Evolutionary conservation across 1,140 invertebrate genomes (phyloP), one percentile per base, ranked within the genome.

Genomic region (Anastrepha ludens): DNA sequence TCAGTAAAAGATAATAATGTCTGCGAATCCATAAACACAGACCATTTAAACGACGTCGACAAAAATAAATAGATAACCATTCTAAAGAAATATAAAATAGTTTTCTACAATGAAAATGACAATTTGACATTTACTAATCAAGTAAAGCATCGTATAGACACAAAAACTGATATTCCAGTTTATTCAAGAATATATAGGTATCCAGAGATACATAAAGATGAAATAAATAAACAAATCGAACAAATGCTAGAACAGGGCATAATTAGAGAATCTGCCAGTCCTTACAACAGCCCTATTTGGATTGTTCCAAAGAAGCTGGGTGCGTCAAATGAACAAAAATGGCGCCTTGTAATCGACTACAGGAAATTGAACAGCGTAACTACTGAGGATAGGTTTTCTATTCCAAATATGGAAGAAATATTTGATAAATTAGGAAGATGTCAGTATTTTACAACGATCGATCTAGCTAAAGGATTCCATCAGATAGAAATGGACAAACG

Each of bases 51-150:
- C 29, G 0, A 29, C 29, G 29, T 29, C 29, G 29, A 29, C 29
- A 29, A 29, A 29, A 29, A 6, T 55, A 55, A 55, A 55, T 55
- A 2, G 50, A 55, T 8, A 55, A 55, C 50, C 6, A 11, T 55
- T 55, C 11, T 55, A 55, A 55, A 2, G 6, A 55, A 55, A 55
- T 55, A 55, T 55, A 55, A 6, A 8, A 15, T 9, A 8, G 7
- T 67, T 67, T 67, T 67, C 15, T 67, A 67, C 15, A 67, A 67
- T 9, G 65, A 67, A 11, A 29, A 39, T 29, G 74, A 81, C 8
- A 81, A 81, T 81, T 81, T 81, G 47, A 29, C 74, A 39, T 81
- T 81, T 81, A 81, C 41, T 20, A 81, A 17, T 17, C 6, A 81
- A 81, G 17, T 50, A 20, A 81, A 44, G 39, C 74, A 81, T 17